Percentiles rank a stretch among this genome's conserved stretches.
phyloP scores from a whole-genome alignment of 1,140 invertebrate species.

The Diuraphis noxia region DNA sequence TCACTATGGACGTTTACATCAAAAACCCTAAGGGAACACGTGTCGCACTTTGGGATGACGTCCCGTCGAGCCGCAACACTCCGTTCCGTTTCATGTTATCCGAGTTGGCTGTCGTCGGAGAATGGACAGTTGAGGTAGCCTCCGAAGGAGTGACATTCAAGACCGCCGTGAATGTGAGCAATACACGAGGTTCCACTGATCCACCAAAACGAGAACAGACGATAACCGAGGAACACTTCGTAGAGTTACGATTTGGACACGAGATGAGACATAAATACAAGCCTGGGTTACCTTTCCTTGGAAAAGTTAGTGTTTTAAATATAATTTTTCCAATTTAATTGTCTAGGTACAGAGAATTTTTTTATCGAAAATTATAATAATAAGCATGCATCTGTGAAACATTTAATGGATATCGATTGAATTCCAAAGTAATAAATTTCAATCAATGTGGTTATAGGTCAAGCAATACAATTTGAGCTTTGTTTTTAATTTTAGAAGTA shows the following conservation, averaged over 20 bases:
- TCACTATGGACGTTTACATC: slow-evolving; percentile 65
- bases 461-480: not conserved
- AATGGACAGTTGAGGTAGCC: slow-evolving; percentile 65
- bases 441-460: not conserved
- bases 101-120: slow-evolving; percentile 62
- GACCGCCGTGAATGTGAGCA: slow-evolving; percentile 61
- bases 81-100: slow-evolving; percentile 63
- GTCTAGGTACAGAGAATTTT: not conserved
- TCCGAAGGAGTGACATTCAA: slow-evolving; percentile 64
- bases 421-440: not conserved
- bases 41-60: slow-evolving; percentile 68
- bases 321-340: not conserved
- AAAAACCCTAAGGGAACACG: slow-evolving; percentile 67
- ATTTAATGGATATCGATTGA: not conserved
- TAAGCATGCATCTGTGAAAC: not conserved
- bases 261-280: slow-evolving; percentile 69
- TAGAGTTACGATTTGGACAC: slow-evolving; percentile 67
- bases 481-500: not conserved
- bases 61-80: slow-evolving; percentile 58
- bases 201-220: slow-evolving; percentile 62
- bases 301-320: slow-evolving; percentile 63
- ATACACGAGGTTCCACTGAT: slow-evolving; percentile 55
- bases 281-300: slow-evolving; percentile 68
- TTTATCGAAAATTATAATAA: not conserved
- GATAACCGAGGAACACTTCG: slow-evolving; percentile 69